Percentiles rank a stretch among this genome's conserved stretches.
These are phyloP conservation scores for Channallabes apus DNA, from an alignment of 2,797 vertebrate genomes.

Conservation along the genomic window DNA sequence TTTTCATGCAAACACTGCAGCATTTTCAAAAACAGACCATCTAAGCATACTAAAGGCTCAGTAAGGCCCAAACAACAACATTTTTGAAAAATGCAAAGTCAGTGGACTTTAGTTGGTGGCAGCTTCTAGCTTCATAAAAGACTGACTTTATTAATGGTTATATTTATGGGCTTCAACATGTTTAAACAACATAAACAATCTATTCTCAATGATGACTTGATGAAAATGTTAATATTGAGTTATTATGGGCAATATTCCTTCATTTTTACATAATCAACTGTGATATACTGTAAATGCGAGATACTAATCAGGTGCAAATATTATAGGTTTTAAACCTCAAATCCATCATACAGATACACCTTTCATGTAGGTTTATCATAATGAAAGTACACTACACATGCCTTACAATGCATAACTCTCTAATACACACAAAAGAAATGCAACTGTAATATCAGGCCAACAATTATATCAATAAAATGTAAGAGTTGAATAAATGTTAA, in stretches of 20 bases:
- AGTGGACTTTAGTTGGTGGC: neutral
- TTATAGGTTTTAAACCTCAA: neutral
- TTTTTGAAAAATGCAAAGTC: neutral
- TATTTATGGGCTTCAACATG: no score
- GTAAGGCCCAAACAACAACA: no score
- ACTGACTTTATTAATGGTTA: no score
- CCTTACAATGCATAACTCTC: neutral
- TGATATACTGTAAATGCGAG: neutral
- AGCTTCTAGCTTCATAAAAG: neutral
- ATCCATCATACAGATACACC: neutral
- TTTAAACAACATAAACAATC: neutral
- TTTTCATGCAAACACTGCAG: neutral
- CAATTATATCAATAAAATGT: no score
- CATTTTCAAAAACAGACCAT: neutral
- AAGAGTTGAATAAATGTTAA: constrained; percentile 52
- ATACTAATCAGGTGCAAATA: neutral
- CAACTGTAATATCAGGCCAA: no score
- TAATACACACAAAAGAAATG: neutral
- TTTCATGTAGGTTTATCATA: neutral
- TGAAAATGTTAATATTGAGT: neutral
- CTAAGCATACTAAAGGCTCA: neutral
- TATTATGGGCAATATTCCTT: neutral
- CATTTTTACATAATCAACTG: neutral
- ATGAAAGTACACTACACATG: neutral
- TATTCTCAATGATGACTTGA: neutral